Percentiles rank a stretch among this genome's conserved stretches.
These are phyloP conservation scores for Perca flavescens DNA, from an alignment of 2,113 vertebrate species.

Conservation along the genomic window DNA sequence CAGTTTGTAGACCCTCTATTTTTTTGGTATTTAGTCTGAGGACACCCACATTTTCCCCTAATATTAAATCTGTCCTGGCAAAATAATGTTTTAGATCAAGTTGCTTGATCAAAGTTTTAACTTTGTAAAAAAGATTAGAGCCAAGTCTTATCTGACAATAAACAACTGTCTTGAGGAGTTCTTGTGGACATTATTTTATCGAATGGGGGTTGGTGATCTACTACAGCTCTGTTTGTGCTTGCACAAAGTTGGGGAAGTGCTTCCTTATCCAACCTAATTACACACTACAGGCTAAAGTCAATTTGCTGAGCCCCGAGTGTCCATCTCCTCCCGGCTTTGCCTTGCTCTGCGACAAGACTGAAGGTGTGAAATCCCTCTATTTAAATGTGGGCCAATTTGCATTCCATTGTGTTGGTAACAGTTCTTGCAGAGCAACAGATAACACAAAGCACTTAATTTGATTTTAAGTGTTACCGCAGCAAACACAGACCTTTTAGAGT, in stretches of 20 bases:
- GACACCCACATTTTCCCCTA: background rate
- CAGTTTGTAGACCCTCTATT: background rate
- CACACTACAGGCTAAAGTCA: slow-evolving; percentile 45
- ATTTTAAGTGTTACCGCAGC: slow-evolving; percentile 58
- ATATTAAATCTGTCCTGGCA: background rate
- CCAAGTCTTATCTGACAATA: background rate
- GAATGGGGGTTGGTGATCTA: slow-evolving; percentile 1
- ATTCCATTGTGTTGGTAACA: slow-evolving; percentile 76
- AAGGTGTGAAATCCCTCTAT: slow-evolving; percentile 66
- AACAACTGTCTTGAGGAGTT: slow-evolving; percentile 20
- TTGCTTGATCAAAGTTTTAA: background rate
- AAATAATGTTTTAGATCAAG: background rate
- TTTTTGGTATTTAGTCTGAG: background rate
- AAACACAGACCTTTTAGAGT: slow-evolving; percentile 43
- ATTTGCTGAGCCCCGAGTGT: slow-evolving; percentile 43
- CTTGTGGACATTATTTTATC: slow-evolving; percentile 35
- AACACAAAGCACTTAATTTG: slow-evolving; percentile 68
- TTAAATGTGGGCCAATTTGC: slow-evolving; percentile 67
- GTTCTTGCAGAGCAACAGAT: slow-evolving; percentile 18
- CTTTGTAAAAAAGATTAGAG: background rate
- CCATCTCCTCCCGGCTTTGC: slow-evolving; percentile 53
- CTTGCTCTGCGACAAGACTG: slow-evolving; percentile 33
- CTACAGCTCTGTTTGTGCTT: slow-evolving; percentile 33
- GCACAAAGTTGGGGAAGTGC: slow-evolving; percentile 33
- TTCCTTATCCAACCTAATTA: slow-evolving; percentile 57